A percentile compares a stretch with the other conserved stretches of the same genome.
Evolutionary conservation across 2,797 vertebrate species (phyloP).

Genomic region (Lates japonicus): DNA sequence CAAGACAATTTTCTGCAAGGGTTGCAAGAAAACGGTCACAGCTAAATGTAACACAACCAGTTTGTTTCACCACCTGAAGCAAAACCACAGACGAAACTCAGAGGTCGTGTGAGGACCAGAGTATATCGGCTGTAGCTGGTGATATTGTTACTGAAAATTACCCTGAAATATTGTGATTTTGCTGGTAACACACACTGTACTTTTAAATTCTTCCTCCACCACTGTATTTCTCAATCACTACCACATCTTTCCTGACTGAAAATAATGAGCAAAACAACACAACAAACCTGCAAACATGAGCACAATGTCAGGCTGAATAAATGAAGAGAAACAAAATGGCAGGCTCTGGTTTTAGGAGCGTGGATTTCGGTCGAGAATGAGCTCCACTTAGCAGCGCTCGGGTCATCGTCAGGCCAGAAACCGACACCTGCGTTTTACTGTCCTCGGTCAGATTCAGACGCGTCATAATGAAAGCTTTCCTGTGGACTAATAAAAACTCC

Average conservation of each 20-base stretch:
- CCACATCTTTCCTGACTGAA: background rate
- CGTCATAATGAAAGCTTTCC: conserved; percentile 21
- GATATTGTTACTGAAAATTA: too few relatives aligned
- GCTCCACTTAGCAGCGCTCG: background rate
- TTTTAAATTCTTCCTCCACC: too few relatives aligned
- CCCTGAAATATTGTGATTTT: too few relatives aligned
- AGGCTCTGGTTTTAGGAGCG: background rate
- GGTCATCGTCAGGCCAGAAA: background rate
- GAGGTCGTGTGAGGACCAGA: too few relatives aligned
- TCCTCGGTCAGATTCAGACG: background rate
- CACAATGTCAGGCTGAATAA: background rate
- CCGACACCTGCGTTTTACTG: background rate
- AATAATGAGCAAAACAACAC: background rate
- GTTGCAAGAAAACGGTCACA: too few relatives aligned
- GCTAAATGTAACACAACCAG: too few relatives aligned
- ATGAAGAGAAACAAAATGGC: background rate
- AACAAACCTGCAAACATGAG: background rate
- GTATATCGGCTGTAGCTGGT: too few relatives aligned
- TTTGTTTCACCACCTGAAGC: too few relatives aligned
- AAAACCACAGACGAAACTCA: too few relatives aligned
- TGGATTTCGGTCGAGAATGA: background rate
- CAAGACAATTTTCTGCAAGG: too few relatives aligned
- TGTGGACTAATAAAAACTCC: background rate
- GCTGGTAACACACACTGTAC: too few relatives aligned
- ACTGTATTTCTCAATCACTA: too few relatives aligned